Conservation (phyloP, 2,113 vertebrate species). For the Puntigrus tetrazona region DNA sequence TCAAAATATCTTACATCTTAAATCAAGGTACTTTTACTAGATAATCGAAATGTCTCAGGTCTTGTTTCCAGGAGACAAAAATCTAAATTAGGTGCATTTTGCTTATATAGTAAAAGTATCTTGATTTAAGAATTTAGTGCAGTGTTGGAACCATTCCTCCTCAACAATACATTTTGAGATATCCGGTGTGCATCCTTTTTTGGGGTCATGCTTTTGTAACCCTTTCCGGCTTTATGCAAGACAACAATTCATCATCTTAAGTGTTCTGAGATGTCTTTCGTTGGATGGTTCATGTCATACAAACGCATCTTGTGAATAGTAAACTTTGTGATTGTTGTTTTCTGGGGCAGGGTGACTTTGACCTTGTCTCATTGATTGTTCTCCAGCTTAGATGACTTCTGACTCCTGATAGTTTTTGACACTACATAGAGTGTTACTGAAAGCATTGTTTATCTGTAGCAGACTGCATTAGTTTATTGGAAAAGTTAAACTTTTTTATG, state of each 20-base stretch:
- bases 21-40: no score
- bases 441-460: slow-evolving; percentile 5
- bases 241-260: neutral
- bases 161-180: neutral
- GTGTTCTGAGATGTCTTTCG: neutral
- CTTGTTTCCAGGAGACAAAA: no score
- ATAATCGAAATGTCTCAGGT: no score
- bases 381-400: slow-evolving; percentile 4
- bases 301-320: neutral
- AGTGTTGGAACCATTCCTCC: neutral
- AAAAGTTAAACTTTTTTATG: no score
- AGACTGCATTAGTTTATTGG: no score
- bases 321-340: neutral
- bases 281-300: neutral
- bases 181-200: neutral
- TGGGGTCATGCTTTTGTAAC: neutral
- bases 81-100: no score
- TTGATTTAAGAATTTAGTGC: no score
- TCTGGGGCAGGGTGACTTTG: neutral
- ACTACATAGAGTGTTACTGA: neutral
- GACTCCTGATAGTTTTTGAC: neutral
- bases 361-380: neutral
- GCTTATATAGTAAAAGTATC: no score
- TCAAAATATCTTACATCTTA: no score
- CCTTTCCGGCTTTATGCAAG: neutral